Percentiles rank a stretch among this genome's conserved stretches.
Evolutionary conservation across 92 coral and sea anemone genomes (phyloP).

Genomic region (Parazoanthus darwini): DNA sequence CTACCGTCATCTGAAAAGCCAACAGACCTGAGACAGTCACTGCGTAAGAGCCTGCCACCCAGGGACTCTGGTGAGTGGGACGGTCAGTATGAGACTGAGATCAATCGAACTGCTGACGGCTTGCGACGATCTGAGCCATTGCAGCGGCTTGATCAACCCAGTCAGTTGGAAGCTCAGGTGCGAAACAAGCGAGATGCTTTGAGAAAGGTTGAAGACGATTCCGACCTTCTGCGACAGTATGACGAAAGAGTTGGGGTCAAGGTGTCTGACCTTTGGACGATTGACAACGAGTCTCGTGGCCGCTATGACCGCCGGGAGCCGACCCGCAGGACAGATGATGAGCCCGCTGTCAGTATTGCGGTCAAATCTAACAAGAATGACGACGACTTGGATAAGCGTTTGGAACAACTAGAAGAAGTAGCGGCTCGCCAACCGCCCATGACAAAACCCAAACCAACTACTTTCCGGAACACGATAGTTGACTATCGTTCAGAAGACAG

Average conservation of each 20-base stretch:
- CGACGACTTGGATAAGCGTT: constrained; percentile 60
- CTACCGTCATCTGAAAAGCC: constrained; percentile 77
- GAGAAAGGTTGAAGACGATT: constrained; percentile 80
- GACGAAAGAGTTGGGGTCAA: constrained; percentile 88
- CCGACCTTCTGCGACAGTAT: constrained; percentile 66
- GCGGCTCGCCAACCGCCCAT: constrained; percentile 56
- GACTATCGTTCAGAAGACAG: constrained; percentile 59
- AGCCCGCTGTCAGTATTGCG: constrained; percentile 64
- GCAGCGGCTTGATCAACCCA: constrained; percentile 47
- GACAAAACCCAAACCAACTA: constrained; percentile 57
- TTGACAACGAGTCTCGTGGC: constrained; percentile 80
- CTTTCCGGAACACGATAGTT: constrained; percentile 71
- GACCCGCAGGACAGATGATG: constrained; percentile 54
- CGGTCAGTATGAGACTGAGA: constrained; percentile 43
- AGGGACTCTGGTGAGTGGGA: constrained; percentile 49
- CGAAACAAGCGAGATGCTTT: constrained; percentile 72
- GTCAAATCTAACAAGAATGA: constrained; percentile 56
- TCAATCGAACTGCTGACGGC: constrained; percentile 35
- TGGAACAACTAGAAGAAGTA: constrained; percentile 64
- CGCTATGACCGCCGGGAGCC: constrained; percentile 62
- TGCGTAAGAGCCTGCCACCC: constrained; percentile 70
- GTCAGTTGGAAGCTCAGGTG: constrained; percentile 52
- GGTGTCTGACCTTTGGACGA: constrained; percentile 88
- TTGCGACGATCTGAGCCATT: constrained; percentile 46
- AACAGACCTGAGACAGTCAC: constrained; percentile 62